These are phyloP conservation scores for Fabriciana adippe DNA, from an alignment of 2,888 invertebrate species.

Conservation along the genomic window DNA sequence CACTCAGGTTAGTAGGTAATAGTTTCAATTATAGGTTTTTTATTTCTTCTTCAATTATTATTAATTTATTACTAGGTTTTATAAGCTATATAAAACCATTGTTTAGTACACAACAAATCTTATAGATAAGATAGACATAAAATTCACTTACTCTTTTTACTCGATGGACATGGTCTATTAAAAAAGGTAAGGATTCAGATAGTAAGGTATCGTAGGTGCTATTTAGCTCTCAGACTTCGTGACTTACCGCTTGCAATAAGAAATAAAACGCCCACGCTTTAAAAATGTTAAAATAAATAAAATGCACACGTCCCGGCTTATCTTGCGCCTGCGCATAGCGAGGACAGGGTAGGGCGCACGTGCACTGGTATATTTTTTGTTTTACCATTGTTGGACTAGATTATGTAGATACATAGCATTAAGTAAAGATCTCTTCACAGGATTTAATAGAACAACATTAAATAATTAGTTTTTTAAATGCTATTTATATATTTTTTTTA, in stretches of 20 bases:
- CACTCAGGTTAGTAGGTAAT: no score
- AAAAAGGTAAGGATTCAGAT: conserved; percentile 41
- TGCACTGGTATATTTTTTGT: conserved; percentile 46
- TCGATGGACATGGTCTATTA: conserved; percentile 41
- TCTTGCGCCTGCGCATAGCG: conserved; percentile 66
- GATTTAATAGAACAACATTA: not conserved
- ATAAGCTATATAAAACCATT: conserved; percentile 29
- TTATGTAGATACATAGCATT: conserved; percentile 35
- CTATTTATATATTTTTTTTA: not conserved
- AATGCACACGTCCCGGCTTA: conserved; percentile 79
- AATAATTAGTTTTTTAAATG: not conserved
- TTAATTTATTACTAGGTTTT: not conserved
- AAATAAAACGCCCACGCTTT: conserved; percentile 66
- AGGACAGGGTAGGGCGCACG: conserved; percentile 64
- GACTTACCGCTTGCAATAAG: conserved; percentile 75
- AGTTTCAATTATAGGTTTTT: not conserved
- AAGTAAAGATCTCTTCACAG: conserved; percentile 15
- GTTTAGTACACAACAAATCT: conserved; percentile 36
- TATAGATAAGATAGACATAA: conserved; percentile 39
- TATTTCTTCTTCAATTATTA: not conserved
- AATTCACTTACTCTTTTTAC: conserved; percentile 40
- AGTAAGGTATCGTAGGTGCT: conserved; percentile 62
- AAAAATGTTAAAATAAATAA: conserved; percentile 82
- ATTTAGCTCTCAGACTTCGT: conserved; percentile 79
- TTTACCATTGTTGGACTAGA: conserved; percentile 33